Evolutionary conservation across 1,140 invertebrate species (phyloP), one percentile per base, ranked within the genome.

Genomic region (Plectus sambesii): DNA sequence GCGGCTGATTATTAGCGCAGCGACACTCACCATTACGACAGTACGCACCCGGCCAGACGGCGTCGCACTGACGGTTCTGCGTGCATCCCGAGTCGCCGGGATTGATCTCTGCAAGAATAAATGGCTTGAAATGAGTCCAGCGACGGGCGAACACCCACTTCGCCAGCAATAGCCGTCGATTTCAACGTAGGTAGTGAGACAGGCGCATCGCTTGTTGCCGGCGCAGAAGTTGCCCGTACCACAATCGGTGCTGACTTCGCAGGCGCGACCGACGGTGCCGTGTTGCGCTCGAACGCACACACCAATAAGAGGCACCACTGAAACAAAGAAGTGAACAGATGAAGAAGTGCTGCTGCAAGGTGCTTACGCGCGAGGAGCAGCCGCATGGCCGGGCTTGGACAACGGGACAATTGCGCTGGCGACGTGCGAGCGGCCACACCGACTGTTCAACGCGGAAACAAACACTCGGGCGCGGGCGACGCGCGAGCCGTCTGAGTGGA

Each of bases 151-250:
- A 19, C 17, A 66, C 63, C 50, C 29, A 66, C 63, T 66, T 56
- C 63, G 44, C 63, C 63, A 66, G 47, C 63, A 66, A 36, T 66
- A 66, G 12, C 59, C 62, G 49, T 69, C 63, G 43, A 66, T 66
- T 44, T 66, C 63, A 12, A 66, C 63, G 53, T 66, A 66, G 12
- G 63, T 66, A 2, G 65, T 62, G n/a, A 66, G 54, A 49, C 63
- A 66, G 24, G 63, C 63, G 47, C 63, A 66, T 8, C 66, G 53
- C 52, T 66, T 66, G 41, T 66, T 66, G 5, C 63, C 63, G 19
- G 65, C 63, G 49, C 63, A 66, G 47, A 68, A 66, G 47, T 66
- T 66, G 22, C 63, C 63, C 17, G 65, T 69, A 19, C 62, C 62
- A 45, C 63, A 66, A 40, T 66, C 63, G 4, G 63, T 66, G 25